Evolutionary conservation across 1,140 invertebrate genomes (phyloP).

Genomic region (Psilanteris sp.): DNA sequence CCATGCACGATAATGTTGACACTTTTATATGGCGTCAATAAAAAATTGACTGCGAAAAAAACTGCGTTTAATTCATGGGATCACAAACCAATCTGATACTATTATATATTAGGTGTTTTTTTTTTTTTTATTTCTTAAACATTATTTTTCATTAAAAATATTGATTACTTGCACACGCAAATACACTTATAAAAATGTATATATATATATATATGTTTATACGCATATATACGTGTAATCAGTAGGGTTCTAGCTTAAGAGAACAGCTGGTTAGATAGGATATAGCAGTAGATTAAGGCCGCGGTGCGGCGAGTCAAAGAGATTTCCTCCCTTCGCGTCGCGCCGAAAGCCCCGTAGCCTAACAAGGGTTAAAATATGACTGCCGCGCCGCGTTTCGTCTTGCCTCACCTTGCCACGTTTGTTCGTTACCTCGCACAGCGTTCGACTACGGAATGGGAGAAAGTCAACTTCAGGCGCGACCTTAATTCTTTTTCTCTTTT

Average conservation of each 20-base stretch:
- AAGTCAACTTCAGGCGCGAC: slow-evolving; percentile 35
- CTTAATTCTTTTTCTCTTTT: slow-evolving; percentile 22
- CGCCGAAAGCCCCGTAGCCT: slow-evolving; percentile 74
- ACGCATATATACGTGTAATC: no score
- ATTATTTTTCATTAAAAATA: no score
- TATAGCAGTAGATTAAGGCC: slow-evolving; percentile 74
- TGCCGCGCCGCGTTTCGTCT: slow-evolving; percentile 68
- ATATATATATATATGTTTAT: no score
- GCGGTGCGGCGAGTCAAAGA: slow-evolving; percentile 77
- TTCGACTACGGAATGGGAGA: slow-evolving; percentile 31
- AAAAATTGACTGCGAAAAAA: no score
- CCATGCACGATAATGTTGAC: no score
- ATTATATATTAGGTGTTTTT: no score
- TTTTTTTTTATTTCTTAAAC: no score
- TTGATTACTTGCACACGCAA: no score
- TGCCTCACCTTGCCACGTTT: slow-evolving; percentile 58
- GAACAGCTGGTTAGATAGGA: slow-evolving; percentile 76
- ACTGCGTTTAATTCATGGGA: no score
- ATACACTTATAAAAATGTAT: no score
- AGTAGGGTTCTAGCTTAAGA: slow-evolving; percentile 63
- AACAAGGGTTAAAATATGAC: slow-evolving; percentile 79
- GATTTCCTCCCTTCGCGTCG: slow-evolving; percentile 75
- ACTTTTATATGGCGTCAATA: no score
- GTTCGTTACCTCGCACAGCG: slow-evolving; percentile 42
- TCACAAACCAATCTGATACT: no score